phyloP scores from a whole-genome alignment of 2,888 invertebrate species.

The Melolontha melolontha region DNA sequence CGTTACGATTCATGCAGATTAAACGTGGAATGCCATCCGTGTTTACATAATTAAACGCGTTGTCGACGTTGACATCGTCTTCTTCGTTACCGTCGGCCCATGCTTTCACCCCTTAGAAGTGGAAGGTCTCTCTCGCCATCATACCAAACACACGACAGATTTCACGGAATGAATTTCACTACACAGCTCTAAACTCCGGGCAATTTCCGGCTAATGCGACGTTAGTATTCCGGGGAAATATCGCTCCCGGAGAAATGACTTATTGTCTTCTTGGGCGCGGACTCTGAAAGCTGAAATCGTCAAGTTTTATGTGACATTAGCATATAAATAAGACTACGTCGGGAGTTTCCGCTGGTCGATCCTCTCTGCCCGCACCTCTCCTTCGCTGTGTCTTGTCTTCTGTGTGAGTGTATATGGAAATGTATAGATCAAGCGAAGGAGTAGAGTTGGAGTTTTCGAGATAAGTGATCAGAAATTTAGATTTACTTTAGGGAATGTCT shows the following conservation, averaged over 20 bases:
- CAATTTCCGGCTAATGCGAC: constrained; percentile 47
- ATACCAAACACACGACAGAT: constrained; percentile 31
- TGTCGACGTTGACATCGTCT: constrained; percentile 12
- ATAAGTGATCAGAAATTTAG: constrained; percentile 1
- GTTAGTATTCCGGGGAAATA: constrained; percentile 49
- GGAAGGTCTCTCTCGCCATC: neutral
- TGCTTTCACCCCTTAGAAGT: neutral
- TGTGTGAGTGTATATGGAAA: neutral
- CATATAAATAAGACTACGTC: constrained; percentile 53
- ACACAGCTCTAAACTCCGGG: constrained; percentile 43
- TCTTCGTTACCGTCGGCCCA: neutral
- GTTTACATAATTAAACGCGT: constrained; percentile 32
- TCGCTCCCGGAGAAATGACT: constrained; percentile 47
- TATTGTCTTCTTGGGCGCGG: constrained; percentile 48
- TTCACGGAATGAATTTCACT: constrained; percentile 39
- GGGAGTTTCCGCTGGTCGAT: constrained; percentile 6
- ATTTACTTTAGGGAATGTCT: neutral
- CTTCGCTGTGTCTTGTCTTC: neutral
- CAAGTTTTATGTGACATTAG: constrained; percentile 54
- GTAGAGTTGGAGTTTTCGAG: neutral
- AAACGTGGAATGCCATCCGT: constrained; percentile 23
- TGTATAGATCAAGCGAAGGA: neutral
- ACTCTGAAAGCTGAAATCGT: constrained; percentile 50
- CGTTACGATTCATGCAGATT: constrained; percentile 23
- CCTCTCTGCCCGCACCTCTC: neutral